A percentile compares a stretch with the other conserved stretches of the same genome.
Evolutionary conservation across 2,797 vertebrate species (phyloP).

Genomic region (Eupleurogrammus muticus): DNA sequence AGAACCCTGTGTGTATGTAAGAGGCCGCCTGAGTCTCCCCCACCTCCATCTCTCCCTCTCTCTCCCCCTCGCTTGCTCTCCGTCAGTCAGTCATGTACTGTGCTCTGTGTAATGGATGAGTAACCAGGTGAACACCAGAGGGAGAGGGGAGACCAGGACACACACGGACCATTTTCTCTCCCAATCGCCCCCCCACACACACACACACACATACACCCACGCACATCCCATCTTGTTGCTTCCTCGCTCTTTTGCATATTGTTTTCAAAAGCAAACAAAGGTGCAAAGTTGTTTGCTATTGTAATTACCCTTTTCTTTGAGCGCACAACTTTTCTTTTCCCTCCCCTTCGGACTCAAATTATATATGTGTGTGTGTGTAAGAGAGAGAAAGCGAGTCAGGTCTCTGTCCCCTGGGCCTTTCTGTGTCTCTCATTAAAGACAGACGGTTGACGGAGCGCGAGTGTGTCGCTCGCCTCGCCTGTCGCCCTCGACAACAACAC

Average conservation of each 20-base stretch:
- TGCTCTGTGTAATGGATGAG: conserved; percentile 81
- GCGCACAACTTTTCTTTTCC: conserved; percentile 53
- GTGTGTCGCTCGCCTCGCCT: conserved; percentile 85
- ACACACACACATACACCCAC: no score
- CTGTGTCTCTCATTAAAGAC: conserved; percentile 87
- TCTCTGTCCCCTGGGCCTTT: conserved; percentile 83
- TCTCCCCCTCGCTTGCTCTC: conserved; percentile 38
- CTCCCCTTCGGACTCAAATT: conserved; percentile 52
- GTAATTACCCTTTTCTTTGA: conserved; percentile 70
- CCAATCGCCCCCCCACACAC: conserved; percentile 22
- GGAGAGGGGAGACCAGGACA: conserved; percentile 80
- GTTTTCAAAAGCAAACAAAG: conserved; percentile 56
- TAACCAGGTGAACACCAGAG: conserved; percentile 95
- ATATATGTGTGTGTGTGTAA: conserved; percentile 62
- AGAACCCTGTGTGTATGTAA: conserved; percentile 58
- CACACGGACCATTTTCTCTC: conserved; percentile 49
- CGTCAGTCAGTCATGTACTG: conserved; percentile 78
- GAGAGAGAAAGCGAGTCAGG: conserved; percentile 75
- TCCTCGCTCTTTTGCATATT: conserved; percentile 51
- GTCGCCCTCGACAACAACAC: conserved; percentile 86
- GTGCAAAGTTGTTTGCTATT: conserved; percentile 56
- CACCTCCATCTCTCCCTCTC: conserved; percentile 8
- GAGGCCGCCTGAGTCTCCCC: conserved; percentile 33
- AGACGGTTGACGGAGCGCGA: conserved; percentile 87
- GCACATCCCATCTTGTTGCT: conserved; percentile 20